Evolutionary conservation across 2,113 vertebrate species (phyloP).

Genomic region (Rhinoderma darwinii): DNA sequence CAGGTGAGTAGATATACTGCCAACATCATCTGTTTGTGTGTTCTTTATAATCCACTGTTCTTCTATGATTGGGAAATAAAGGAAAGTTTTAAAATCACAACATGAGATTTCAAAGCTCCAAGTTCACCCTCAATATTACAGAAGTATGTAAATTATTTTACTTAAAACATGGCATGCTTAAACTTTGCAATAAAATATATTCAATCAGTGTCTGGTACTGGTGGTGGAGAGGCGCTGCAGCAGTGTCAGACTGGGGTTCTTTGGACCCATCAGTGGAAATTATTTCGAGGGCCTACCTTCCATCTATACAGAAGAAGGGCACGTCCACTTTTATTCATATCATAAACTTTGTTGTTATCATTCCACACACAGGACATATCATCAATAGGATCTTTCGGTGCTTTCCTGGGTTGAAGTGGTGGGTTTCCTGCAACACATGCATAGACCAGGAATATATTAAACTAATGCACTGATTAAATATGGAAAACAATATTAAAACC

Average conservation of each 20-base stretch:
- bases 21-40: neutral
- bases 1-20: neutral
- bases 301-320: no score
- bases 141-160: neutral
- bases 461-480: no score
- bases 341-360: no score
- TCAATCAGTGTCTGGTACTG: neutral
- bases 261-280: neutral
- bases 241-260: neutral
- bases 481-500: no score
- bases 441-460: no score
- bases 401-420: no score
- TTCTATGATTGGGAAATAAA: conserved; percentile 24
- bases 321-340: no score
- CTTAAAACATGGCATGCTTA: neutral
- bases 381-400: no score
- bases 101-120: neutral
- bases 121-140: neutral
- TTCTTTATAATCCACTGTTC: conserved; percentile 11
- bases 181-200: neutral
- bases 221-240: neutral
- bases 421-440: no score
- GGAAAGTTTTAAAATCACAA: conserved; percentile 13
- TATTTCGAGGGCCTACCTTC: neutral
- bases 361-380: no score